phyloP scores from a whole-genome alignment of 2,113 vertebrate species.

The Naja naja region DNA sequence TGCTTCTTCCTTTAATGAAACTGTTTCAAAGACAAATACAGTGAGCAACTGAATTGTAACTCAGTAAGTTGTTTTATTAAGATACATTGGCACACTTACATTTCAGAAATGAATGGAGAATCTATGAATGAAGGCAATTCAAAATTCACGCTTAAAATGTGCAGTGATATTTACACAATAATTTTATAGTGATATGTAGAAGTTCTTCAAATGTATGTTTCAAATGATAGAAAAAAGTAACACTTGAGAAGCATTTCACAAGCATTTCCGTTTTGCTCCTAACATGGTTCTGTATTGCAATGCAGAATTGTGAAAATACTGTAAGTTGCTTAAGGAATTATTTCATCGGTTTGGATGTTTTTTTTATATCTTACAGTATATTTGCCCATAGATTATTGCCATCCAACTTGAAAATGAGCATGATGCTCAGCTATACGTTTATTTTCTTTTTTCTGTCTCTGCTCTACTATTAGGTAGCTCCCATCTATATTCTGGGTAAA shows the following conservation, averaged over 20 bases:
- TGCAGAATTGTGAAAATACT: not conserved
- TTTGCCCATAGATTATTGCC: not conserved
- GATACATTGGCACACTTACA: not conserved
- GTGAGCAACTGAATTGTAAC: not conserved
- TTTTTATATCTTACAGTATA: not conserved
- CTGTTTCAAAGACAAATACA: not conserved
- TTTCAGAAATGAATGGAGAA: not conserved
- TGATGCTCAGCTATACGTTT: not conserved
- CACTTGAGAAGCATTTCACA: not conserved
- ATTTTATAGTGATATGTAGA: not conserved
- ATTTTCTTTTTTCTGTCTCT: not conserved
- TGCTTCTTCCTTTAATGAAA: slow-evolving; percentile 17
- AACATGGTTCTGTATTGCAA: not conserved
- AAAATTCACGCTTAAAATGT: not conserved
- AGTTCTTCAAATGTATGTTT: not conserved
- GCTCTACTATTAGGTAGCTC: not conserved
- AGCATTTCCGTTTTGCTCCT: not conserved
- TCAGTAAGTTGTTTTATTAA: not conserved
- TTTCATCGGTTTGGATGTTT: not conserved
- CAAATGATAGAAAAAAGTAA: not conserved
- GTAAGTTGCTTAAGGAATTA: not conserved
- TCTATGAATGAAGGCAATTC: not conserved
- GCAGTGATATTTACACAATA: not conserved
- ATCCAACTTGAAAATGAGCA: not conserved
- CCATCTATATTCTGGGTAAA: not conserved